Evolutionary conservation across 2,113 vertebrate species (phyloP).

Genomic region (Amphiprion percula): DNA sequence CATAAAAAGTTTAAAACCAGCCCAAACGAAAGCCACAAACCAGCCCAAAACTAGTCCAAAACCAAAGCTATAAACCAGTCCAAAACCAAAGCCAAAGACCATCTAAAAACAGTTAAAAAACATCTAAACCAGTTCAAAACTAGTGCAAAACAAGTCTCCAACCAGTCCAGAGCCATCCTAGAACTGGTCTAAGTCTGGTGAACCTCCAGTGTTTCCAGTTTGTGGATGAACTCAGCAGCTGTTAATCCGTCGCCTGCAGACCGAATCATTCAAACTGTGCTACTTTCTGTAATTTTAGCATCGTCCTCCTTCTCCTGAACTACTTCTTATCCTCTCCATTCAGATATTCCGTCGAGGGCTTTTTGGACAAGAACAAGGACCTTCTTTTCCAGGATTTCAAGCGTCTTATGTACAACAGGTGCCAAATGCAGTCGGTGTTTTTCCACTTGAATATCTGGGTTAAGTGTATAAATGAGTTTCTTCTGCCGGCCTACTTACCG

Average conservation of each 20-base stretch:
- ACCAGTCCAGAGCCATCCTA: no score
- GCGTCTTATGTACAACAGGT: slow-evolving; percentile 95
- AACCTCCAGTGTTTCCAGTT: slow-evolving; percentile 23
- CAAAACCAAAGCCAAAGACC: no score
- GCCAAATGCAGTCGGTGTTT: not conserved
- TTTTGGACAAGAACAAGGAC: slow-evolving; percentile 97
- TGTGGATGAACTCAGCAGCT: slow-evolving; percentile 39
- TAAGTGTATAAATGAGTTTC: slow-evolving; percentile 29
- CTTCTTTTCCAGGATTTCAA: slow-evolving; percentile 96
- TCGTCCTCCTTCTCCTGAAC: slow-evolving; percentile 23
- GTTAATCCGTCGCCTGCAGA: slow-evolving; percentile 33
- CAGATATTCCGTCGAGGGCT: slow-evolving; percentile 94
- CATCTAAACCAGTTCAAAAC: no score
- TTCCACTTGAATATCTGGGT: slow-evolving; percentile 43
- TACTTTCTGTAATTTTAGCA: not conserved
- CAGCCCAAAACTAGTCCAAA: no score
- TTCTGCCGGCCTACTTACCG: slow-evolving; percentile 12
- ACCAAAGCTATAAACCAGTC: no score
- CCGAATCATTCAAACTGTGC: slow-evolving; percentile 25
- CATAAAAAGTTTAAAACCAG: no score
- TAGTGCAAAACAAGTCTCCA: no score
- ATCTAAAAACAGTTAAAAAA: no score
- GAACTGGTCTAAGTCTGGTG: no score
- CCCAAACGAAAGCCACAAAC: no score
- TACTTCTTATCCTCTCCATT: slow-evolving; percentile 4